phyloP scores from a whole-genome alignment of 53 echinoderm and acorn worm genomes.

The Antedon mediterranea region DNA sequence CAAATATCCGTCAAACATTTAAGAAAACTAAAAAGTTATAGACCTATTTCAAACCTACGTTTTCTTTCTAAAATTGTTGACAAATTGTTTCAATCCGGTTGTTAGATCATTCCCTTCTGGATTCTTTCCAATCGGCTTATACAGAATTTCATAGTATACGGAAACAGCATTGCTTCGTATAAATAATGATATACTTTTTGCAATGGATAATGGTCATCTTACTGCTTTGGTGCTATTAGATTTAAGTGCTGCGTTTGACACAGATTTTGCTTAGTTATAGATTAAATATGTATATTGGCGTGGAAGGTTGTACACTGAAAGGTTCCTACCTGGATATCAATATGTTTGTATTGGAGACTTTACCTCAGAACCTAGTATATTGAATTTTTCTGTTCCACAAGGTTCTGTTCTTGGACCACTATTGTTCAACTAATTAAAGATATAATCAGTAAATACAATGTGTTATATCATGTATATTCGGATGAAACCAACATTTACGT shows the following conservation, averaged over 20 bases:
- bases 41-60: constrained; percentile 29
- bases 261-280: neutral
- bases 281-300: neutral
- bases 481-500: neutral
- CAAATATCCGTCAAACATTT: constrained; percentile 9
- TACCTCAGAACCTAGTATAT: no score
- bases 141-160: constrained; percentile 15
- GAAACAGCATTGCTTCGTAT: constrained; percentile 12
- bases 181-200: constrained; percentile 14
- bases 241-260: neutral
- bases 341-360: neutral
- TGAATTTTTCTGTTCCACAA: no score
- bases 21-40: constrained; percentile 10
- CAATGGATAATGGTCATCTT: neutral
- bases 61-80: constrained; percentile 27
- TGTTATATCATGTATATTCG: neutral
- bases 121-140: constrained; percentile 35
- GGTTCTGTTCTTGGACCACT: no score
- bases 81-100: constrained; percentile 15
- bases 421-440: neutral
- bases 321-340: neutral
- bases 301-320: neutral
- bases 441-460: neutral
- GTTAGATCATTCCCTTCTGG: constrained; percentile 4
- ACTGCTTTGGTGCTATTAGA: neutral